Evolutionary conservation across 2,888 invertebrate genomes (phyloP).

Genomic region (Abscondita cerata): DNA sequence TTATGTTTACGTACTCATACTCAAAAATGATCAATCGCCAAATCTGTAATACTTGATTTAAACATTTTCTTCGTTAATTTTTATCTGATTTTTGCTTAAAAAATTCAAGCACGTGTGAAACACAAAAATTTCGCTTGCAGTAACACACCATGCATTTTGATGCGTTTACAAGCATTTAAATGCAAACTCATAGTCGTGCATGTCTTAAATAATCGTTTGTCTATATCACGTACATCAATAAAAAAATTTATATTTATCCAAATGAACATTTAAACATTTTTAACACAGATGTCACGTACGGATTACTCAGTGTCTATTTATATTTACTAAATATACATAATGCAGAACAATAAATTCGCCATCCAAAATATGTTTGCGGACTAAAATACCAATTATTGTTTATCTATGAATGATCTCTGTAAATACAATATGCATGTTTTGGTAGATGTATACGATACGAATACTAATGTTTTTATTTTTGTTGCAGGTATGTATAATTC

Average conservation of each 20-base stretch:
- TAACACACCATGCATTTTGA: no score
- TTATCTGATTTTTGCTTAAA: no score
- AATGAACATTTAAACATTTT: constrained; percentile 6
- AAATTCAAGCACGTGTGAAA: background rate
- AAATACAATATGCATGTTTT: constrained; percentile 30
- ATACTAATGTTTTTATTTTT: constrained; percentile 37
- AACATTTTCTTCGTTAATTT: background rate
- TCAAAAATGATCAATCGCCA: no score
- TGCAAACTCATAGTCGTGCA: no score
- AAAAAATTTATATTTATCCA: background rate
- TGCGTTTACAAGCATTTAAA: no score
- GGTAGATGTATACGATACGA: constrained; percentile 26
- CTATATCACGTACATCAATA: constrained; percentile 5
- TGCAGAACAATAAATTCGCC: constrained; percentile 17
- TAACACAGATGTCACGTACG: constrained; percentile 9
- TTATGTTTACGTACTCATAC: no score
- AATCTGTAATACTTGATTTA: background rate
- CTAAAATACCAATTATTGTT: constrained; percentile 19
- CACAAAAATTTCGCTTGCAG: no score
- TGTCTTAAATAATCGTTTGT: background rate
- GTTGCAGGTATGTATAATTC: constrained; percentile 38
- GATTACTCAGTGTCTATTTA: constrained; percentile 20
- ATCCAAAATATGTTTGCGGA: constrained; percentile 8
- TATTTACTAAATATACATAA: constrained; percentile 16
- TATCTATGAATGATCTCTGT: constrained; percentile 19